Conservation (phyloP, 2,113 vertebrate species). For the Phycodurus eques region DNA sequence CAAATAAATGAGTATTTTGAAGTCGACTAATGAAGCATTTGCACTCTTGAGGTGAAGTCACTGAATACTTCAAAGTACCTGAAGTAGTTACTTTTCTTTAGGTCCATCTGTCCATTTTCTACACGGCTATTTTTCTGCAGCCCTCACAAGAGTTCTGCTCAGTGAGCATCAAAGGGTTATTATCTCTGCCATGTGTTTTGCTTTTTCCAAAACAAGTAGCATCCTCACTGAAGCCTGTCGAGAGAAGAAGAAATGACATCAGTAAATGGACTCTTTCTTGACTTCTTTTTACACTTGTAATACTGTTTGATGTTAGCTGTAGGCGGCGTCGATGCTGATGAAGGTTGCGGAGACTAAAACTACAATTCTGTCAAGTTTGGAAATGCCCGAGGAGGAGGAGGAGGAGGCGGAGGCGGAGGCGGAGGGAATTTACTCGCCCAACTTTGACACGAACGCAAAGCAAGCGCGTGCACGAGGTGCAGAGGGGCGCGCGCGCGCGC, state of each 20-base stretch:
- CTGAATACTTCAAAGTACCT: too few relatives aligned
- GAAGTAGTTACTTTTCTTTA: too few relatives aligned
- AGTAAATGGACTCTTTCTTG: neutral
- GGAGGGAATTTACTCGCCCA: conserved; percentile 55
- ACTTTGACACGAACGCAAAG: conserved; percentile 68
- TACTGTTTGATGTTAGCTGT: too few relatives aligned
- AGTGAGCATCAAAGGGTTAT: neutral
- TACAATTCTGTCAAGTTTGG: conserved; percentile 77
- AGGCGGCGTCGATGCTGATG: too few relatives aligned
- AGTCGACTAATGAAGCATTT: neutral
- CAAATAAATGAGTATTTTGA: neutral
- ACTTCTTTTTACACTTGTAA: neutral
- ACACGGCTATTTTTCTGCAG: neutral
- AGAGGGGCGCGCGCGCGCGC: neutral
- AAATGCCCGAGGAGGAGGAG: conserved; percentile 60
- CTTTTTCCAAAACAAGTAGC: neutral
- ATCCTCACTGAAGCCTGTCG: too few relatives aligned
- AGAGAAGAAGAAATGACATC: too few relatives aligned
- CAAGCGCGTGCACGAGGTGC: neutral
- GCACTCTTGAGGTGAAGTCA: neutral
- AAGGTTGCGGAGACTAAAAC: too few relatives aligned
- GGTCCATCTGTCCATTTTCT: too few relatives aligned
- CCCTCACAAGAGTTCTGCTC: neutral
- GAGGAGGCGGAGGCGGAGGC: conserved; percentile 48
- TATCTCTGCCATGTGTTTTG: neutral